Evolutionary conservation across 1,140 invertebrate genomes (phyloP).

Genomic region (Babylonia areolata): DNA sequence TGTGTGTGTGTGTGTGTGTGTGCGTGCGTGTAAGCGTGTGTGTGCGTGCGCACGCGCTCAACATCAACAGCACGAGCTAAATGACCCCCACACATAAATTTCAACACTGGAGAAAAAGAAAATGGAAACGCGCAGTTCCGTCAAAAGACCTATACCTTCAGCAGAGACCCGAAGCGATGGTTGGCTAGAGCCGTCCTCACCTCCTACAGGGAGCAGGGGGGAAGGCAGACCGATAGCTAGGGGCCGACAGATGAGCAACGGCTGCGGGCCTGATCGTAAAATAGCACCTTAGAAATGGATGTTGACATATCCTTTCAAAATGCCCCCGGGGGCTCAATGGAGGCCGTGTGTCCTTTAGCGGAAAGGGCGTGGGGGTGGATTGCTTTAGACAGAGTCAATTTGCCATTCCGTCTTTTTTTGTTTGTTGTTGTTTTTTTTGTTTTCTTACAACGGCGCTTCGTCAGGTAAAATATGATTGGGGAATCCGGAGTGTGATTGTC

Average conservation of each 20-base stretch:
- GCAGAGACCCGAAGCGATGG: neutral
- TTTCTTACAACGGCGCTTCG: neutral
- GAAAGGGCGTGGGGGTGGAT: conserved; percentile 22
- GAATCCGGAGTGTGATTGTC: neutral
- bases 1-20: too few relatives aligned
- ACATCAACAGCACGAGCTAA: too few relatives aligned
- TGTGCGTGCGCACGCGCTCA: too few relatives aligned
- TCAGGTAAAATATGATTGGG: conserved; percentile 15
- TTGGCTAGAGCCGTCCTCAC: neutral
- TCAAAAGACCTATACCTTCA: too few relatives aligned
- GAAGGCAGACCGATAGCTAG: neutral
- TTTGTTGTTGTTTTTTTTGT: neutral
- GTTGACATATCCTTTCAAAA: conserved; percentile 34
- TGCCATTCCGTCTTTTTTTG: neutral
- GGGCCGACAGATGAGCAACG: neutral
- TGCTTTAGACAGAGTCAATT: conserved; percentile 35
- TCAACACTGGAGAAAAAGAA: too few relatives aligned
- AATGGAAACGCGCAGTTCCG: too few relatives aligned
- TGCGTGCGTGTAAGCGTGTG: too few relatives aligned
- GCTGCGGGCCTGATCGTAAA: conserved; percentile 29
- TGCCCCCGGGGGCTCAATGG: neutral
- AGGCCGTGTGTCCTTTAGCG: conserved; percentile 24
- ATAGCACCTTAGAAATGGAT: conserved; percentile 32
- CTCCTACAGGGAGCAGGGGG: neutral
- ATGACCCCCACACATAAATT: too few relatives aligned